Evolutionary conservation across 2,113 vertebrate genomes (phyloP), one percentile per base, ranked within the genome.

Genomic region (Holacanthus passer): DNA sequence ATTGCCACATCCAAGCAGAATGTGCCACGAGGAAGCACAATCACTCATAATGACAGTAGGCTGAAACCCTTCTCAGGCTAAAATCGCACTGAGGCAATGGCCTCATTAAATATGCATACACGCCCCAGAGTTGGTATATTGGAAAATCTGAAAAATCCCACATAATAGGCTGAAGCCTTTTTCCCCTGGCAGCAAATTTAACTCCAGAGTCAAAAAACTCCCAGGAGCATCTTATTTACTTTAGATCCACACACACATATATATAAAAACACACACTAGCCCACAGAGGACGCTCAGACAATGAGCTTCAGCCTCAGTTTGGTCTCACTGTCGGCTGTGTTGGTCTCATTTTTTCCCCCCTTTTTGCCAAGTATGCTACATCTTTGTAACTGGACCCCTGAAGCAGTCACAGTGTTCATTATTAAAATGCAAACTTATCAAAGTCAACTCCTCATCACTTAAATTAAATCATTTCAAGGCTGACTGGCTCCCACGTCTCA

Each of bases 401-500:
- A 72, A 93, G 90, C 80, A 59, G 90, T 92, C 79, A 39, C 10
- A 72, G 45, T 53, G 50, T 87, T 88, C 85, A 86, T 93, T 93
- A 94, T 94, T 91, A 92, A 93, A 95, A 93, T 93, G 92, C 89
- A 93, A 94, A 94, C 94, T 89, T 94, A 94, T 95, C 94, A 96
- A 94, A 95, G 94, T 93, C 91, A 91, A 84, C 93, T 80, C 79
- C 83, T 93, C 89, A 91, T 94, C 86, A 88, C 84, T 87, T 88
- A 94, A 95, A 95, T 96, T 89, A 95, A 96, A 96, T 95, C 0
- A 94, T 96, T 96, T 96, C 93, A 93, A 94, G 95, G 94, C 87
- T 92, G 94, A 89, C 79, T 91, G 92, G 84, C 83, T 87, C 88
- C 55, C 79, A 55, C 83, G n/a, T 86, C 79, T 77, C 59, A 17